Conservation (phyloP, 2,113 vertebrate genomes). For the Suncus etruscus region DNA sequence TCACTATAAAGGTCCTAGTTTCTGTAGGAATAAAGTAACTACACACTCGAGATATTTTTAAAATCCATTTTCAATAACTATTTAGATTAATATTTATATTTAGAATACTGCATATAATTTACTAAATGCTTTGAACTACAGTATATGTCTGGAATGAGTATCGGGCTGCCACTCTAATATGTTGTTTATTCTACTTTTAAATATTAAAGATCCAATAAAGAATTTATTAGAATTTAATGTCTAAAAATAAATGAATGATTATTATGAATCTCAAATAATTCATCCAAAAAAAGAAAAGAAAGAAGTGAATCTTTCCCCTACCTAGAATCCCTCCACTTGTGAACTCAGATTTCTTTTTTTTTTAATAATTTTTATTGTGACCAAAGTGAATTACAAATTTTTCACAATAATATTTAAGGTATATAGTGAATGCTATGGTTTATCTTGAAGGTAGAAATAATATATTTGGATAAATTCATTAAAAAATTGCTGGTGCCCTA, state of each 20-base stretch:
- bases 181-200: slow-evolving; percentile 30
- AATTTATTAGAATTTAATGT: slow-evolving; percentile 14
- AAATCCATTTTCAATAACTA: background rate
- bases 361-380: no score
- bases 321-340: background rate
- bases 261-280: background rate
- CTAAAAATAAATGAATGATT: slow-evolving; percentile 2
- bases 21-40: background rate
- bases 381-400: no score
- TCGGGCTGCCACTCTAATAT: background rate
- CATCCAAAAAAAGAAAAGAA: slow-evolving; percentile 32
- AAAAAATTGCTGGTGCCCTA: no score
- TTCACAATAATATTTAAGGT: no score
- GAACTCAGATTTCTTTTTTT: background rate
- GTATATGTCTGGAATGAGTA: background rate
- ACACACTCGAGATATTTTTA: background rate
- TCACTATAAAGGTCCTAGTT: background rate
- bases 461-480: no score
- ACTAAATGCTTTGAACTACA: slow-evolving; percentile 13
- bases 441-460: no score
- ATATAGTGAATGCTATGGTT: no score
- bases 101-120: slow-evolving; percentile 2
- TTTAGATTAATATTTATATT: background rate
- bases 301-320: background rate
- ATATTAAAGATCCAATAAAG: background rate